Evolutionary conservation across 2,113 vertebrate species (phyloP).

Genomic region (Argyrosomus japonicus): DNA sequence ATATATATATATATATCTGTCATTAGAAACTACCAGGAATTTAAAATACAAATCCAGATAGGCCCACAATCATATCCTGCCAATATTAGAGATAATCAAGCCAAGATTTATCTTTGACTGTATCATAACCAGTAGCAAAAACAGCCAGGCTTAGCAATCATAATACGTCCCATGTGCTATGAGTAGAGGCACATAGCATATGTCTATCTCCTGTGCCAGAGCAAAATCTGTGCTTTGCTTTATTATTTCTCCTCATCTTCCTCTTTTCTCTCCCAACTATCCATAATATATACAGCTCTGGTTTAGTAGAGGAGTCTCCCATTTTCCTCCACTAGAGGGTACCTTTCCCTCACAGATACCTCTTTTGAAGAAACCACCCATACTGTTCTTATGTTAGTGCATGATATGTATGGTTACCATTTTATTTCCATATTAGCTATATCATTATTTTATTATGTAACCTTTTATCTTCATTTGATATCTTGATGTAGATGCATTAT

Average conservation of each 20-base stretch:
- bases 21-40: slow-evolving; percentile 2
- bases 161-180: slow-evolving; percentile 23
- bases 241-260: slow-evolving; percentile 1
- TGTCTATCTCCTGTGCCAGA: slow-evolving; percentile 9
- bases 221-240: slow-evolving; percentile 23
- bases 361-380: not conserved
- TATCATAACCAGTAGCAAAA: slow-evolving; percentile 35
- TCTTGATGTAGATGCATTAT: not conserved
- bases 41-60: slow-evolving; percentile 40
- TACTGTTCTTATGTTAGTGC: not conserved
- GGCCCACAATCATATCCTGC: slow-evolving; percentile 9
- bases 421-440: not conserved
- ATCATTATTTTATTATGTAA: not conserved
- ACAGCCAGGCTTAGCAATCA: slow-evolving; percentile 12
- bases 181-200: slow-evolving; percentile 26
- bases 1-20: not conserved
- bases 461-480: not conserved
- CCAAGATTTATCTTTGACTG: slow-evolving; percentile 48
- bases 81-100: slow-evolving; percentile 30
- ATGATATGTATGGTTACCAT: not conserved
- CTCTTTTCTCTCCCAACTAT: slow-evolving; percentile 4
- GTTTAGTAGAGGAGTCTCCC: not conserved
- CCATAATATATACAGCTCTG: not conserved
- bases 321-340: slow-evolving; percentile 56
- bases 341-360: slow-evolving; percentile 11